phyloP scores from a whole-genome alignment of 92 coral and sea anemone species.

The Desmophyllum pertusum region DNA sequence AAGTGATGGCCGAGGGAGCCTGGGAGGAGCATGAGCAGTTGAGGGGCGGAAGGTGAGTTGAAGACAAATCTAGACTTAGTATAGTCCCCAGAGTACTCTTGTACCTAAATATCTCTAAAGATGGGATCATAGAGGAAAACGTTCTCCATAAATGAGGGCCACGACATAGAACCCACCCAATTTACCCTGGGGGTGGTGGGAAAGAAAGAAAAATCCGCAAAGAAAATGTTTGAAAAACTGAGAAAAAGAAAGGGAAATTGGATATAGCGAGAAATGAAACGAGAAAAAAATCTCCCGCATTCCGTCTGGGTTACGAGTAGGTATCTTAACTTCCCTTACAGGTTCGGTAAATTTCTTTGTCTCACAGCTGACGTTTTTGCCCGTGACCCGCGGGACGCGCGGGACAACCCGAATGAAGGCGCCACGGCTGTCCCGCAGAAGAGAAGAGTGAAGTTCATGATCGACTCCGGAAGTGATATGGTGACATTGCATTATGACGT shows the following conservation, averaged over 20 bases:
- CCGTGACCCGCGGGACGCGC: constrained; percentile 21
- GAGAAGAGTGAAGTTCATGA: constrained; percentile 66
- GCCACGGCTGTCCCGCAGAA: background rate
- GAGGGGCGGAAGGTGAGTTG: constrained; percentile 57
- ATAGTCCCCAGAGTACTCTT: background rate
- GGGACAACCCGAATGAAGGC: constrained; percentile 21
- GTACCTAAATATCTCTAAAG: too few species aligned
- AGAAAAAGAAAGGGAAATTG: background rate
- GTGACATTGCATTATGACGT: constrained; percentile 64
- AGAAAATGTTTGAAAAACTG: background rate
- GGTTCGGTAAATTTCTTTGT: constrained; percentile 84
- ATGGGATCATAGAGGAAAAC: background rate
- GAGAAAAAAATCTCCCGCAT: constrained; percentile 17
- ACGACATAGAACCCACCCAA: background rate
- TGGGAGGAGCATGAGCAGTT: constrained; percentile 68
- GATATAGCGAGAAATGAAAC: background rate
- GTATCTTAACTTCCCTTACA: constrained; percentile 59
- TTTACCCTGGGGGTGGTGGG: background rate
- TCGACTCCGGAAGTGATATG: constrained; percentile 84
- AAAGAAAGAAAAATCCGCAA: background rate
- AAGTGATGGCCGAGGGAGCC: constrained; percentile 60
- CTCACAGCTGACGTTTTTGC: constrained; percentile 68
- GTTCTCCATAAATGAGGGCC: background rate
- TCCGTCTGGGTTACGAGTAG: constrained; percentile 52
- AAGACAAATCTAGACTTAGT: background rate